Evolutionary conservation across 2,888 invertebrate genomes (phyloP).

Genomic region (Fissipunctia ypsillon): DNA sequence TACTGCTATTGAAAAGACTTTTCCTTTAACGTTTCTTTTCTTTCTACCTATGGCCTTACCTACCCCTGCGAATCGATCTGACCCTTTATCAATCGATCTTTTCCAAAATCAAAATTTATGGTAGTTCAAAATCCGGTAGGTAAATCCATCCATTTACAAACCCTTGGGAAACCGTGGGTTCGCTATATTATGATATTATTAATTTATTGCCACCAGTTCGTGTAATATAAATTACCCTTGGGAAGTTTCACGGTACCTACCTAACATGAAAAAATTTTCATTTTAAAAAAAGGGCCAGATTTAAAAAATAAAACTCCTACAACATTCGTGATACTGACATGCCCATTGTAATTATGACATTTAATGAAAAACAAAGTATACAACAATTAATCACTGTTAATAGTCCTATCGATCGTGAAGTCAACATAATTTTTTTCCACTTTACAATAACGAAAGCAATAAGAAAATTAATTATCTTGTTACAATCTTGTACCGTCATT

Average conservation of each 20-base stretch:
- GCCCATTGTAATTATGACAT: not conserved
- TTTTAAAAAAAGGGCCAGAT: not conserved
- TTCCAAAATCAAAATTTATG: not conserved
- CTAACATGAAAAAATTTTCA: too few species aligned
- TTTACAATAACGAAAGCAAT: conserved; percentile 22
- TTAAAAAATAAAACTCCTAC: not conserved
- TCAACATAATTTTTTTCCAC: conserved; percentile 25
- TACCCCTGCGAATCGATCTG: too few species aligned
- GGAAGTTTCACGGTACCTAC: not conserved
- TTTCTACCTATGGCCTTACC: too few species aligned
- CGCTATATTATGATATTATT: not conserved
- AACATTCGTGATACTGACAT: conserved; percentile 2
- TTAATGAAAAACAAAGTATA: conserved; percentile 16
- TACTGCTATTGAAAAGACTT: not conserved
- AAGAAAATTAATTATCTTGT: conserved; percentile 40
- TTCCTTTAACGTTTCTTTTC: not conserved
- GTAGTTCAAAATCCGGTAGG: not conserved
- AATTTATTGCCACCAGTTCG: not conserved
- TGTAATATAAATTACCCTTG: not conserved
- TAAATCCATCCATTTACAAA: too few species aligned
- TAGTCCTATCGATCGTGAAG: conserved; percentile 20
- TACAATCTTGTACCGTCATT: conserved; percentile 26
- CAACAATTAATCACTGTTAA: conserved; percentile 28
- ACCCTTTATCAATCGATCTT: not conserved
- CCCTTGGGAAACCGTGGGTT: not conserved